These are phyloP conservation scores for Schizaphis graminum DNA, from an alignment of 2,888 invertebrate species.

Conservation along the genomic window DNA sequence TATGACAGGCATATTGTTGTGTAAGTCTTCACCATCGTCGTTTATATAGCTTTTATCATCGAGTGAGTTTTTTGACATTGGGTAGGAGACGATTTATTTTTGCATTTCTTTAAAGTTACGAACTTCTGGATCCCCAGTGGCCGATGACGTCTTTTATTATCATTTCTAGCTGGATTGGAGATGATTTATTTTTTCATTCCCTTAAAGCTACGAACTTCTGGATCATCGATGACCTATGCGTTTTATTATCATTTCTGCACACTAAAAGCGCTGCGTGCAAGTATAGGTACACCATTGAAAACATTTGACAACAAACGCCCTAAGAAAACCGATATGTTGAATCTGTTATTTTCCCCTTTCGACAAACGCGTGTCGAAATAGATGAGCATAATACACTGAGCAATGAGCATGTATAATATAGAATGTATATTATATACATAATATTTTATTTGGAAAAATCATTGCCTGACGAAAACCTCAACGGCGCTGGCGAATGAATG, in stretches of 20 bases:
- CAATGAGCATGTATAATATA: too few relatives aligned
- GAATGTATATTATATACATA: not conserved
- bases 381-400: not conserved
- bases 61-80: too few relatives aligned
- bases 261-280: not conserved
- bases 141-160: slow-evolving; percentile 11
- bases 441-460: slow-evolving; percentile 42
- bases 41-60: too few relatives aligned
- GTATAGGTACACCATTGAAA: slow-evolving; percentile 1
- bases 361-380: not conserved
- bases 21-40: too few relatives aligned
- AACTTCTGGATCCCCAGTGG: slow-evolving; percentile 13
- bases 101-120: not conserved
- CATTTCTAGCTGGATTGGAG: not conserved
- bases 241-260: not conserved
- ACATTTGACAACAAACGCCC: slow-evolving; percentile 49
- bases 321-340: slow-evolving; percentile 50
- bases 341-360: slow-evolving; percentile 9
- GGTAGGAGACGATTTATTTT: not conserved
- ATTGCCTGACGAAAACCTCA: slow-evolving; percentile 24
- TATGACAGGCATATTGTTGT: too few relatives aligned
- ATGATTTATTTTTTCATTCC: not conserved
- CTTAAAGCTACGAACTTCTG: not conserved
- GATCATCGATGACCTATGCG: slow-evolving; percentile 29
- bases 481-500: not conserved